These are phyloP conservation scores for Archips crataeganus DNA, from an alignment of 2,888 invertebrate genomes.

Conservation along the genomic window DNA sequence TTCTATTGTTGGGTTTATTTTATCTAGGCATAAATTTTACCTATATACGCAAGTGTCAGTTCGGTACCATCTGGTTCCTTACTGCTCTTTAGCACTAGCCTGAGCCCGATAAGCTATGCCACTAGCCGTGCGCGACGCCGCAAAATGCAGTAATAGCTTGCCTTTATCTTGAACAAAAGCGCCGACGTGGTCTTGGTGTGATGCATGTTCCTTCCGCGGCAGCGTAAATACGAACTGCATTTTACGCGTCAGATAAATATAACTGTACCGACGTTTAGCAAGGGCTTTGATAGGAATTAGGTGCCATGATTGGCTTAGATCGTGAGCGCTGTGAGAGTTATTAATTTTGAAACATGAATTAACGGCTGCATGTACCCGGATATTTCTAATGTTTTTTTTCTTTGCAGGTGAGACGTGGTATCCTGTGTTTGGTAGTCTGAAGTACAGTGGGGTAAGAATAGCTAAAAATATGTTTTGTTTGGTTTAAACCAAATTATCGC, in stretches of 20 bases:
- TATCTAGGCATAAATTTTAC: constrained; percentile 25
- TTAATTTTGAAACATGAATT: constrained; percentile 8
- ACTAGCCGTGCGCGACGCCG: constrained; percentile 43
- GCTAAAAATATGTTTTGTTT: not conserved
- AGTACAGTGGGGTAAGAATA: constrained; percentile 8
- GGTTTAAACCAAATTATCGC: not conserved
- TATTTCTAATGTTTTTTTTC: not conserved
- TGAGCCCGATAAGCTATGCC: constrained; percentile 36
- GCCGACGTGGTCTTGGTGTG: constrained; percentile 56
- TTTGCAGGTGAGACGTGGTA: constrained; percentile 28
- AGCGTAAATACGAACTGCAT: constrained; percentile 42
- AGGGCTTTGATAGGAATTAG: constrained; percentile 33
- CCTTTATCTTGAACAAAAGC: constrained; percentile 69
- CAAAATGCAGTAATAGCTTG: constrained; percentile 56
- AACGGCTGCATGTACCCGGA: not conserved
- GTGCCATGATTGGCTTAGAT: constrained; percentile 26
- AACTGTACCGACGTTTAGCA: constrained; percentile 36
- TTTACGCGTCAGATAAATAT: constrained; percentile 41
- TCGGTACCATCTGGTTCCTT: constrained; percentile 26
- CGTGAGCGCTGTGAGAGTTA: constrained; percentile 24
- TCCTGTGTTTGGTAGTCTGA: not conserved
- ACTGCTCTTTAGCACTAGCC: constrained; percentile 28
- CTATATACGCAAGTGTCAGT: constrained; percentile 23
- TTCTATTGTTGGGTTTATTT: constrained; percentile 23
- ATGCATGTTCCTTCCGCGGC: constrained; percentile 38